A percentile compares a stretch with the other conserved stretches of the same genome.
Evolutionary conservation across 1,140 invertebrate genomes (phyloP).

Genomic region (Drosophila bifasciata): DNA sequence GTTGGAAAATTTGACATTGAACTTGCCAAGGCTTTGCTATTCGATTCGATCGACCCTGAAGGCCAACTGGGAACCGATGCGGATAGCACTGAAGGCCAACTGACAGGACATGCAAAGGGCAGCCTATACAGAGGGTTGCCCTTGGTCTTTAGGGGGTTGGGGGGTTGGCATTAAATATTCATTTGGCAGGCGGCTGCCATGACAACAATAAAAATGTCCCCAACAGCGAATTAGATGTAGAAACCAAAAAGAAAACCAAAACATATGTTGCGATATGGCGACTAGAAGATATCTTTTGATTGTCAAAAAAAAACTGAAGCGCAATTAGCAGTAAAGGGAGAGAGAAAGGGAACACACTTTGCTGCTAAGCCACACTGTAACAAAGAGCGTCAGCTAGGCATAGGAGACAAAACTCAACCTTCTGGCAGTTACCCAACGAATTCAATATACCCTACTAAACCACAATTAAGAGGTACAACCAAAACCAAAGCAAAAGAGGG

Average conservation of each 20-base stretch:
- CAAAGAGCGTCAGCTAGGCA: too few relatives aligned
- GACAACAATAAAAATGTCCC: conserved; percentile 71
- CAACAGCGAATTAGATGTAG: conserved; percentile 7
- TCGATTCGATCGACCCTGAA: conserved; percentile 54
- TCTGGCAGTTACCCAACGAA: too few relatives aligned
- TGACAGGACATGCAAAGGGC: conserved; percentile 6
- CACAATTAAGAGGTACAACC: too few relatives aligned
- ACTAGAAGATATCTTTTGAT: too few relatives aligned
- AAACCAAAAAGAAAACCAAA: too few relatives aligned
- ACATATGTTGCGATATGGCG: too few relatives aligned
- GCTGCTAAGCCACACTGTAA: background rate
- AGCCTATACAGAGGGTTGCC: background rate
- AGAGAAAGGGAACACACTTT: too few relatives aligned
- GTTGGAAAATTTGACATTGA: conserved; percentile 61
- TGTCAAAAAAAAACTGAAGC: too few relatives aligned
- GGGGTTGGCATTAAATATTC: conserved; percentile 66
- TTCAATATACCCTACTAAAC: too few relatives aligned
- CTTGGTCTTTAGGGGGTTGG: background rate
- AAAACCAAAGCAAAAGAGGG: conserved; percentile 8
- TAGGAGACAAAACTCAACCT: too few relatives aligned
- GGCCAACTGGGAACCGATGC: conserved; percentile 46
- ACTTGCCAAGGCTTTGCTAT: conserved; percentile 43
- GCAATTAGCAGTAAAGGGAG: too few relatives aligned
- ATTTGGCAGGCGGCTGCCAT: conserved; percentile 60
- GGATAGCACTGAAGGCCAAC: conserved; percentile 60